Evolutionary conservation across 2,888 invertebrate genomes (phyloP), one percentile per base, ranked within the genome.

Genomic region (Caenorhabditis sp.): DNA sequence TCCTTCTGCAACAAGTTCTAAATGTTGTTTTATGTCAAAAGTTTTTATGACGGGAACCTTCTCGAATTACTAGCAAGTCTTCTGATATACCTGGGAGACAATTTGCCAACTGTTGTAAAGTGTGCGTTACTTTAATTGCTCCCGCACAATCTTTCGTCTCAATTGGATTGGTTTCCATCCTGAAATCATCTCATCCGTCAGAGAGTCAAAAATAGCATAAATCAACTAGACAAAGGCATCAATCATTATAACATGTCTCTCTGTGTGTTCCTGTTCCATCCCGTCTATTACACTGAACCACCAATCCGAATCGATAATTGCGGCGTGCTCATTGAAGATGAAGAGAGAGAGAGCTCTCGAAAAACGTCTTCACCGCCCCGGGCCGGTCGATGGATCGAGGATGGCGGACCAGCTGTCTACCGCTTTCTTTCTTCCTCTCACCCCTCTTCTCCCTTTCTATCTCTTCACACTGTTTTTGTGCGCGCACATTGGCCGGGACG

Each of bases 181-280:
- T 41, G 58, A 49, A n/a, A 31, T 68, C 35, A n/a, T 56, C 59
- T 1, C 51, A 68, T 44, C 64, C 56, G 63, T 79, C 70, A 66
- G 31, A 28, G 19, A 58, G 70, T 66, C 70, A 58, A 64, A 64
- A 56, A 66, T 58, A 73, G 66, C 73, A 80, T 80, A 64, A 80
- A 66, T 80, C 80, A 80, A 66, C 56, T 35, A 38, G 41, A 54
- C 66, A 68, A 44, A 59, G 31, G 28, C 73, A 73, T 80, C 80
- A 56, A 80, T 81, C 74, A 81, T 69, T 69, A 69, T 81, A 81
- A 81, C 80, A 75, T 81, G 74, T 75, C 74, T 63, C 61, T 68
- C 28, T 61, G 61, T 19, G 38, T 70, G 76, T 70, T 70, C 64
- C 61, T 59, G 35, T 68, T 54, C 38, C 54, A 51, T n/a, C 54